Evolutionary conservation across 2,797 vertebrate species (phyloP).

Genomic region (Xenopus petersii): DNA sequence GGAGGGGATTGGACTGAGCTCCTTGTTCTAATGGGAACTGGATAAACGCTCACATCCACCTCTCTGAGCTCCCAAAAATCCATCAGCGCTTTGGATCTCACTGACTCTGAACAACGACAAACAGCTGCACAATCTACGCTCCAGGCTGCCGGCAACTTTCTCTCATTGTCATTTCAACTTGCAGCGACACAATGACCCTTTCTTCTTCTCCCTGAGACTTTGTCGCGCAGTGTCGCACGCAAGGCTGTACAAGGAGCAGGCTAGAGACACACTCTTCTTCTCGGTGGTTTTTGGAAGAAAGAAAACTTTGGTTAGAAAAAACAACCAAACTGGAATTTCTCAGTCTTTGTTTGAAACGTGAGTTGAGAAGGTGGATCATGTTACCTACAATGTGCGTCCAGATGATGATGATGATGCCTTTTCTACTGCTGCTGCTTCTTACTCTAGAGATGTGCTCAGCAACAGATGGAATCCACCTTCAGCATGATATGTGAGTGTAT

Average conservation of each 20-base stretch:
- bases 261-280: not conserved
- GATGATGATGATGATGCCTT: constrained; percentile 51
- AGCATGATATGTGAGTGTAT: constrained; percentile 74
- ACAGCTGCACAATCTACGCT: constrained; percentile 13
- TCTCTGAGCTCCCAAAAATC: constrained; percentile 4
- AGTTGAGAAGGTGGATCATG: not conserved
- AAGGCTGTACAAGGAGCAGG: not conserved
- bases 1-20: constrained; percentile 18
- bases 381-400: constrained; percentile 56
- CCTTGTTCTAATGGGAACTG: constrained; percentile 12
- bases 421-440: constrained; percentile 51
- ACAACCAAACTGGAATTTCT: not conserved
- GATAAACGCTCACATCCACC: constrained; percentile 15
- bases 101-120: constrained; percentile 9
- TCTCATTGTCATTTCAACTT: not conserved
- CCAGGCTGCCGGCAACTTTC: not conserved
- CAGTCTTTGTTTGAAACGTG: too few relatives aligned
- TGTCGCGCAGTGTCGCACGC: not conserved
- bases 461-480: constrained; percentile 62
- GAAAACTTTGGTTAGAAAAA: too few relatives aligned
- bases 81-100: constrained; percentile 2
- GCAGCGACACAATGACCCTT: not conserved
- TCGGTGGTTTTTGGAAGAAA: too few relatives aligned
- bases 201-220: not conserved
- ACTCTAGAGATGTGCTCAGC: constrained; percentile 48